Conservation (phyloP, 2,797 vertebrate species). For the Novumbra hubbsi region DNA sequence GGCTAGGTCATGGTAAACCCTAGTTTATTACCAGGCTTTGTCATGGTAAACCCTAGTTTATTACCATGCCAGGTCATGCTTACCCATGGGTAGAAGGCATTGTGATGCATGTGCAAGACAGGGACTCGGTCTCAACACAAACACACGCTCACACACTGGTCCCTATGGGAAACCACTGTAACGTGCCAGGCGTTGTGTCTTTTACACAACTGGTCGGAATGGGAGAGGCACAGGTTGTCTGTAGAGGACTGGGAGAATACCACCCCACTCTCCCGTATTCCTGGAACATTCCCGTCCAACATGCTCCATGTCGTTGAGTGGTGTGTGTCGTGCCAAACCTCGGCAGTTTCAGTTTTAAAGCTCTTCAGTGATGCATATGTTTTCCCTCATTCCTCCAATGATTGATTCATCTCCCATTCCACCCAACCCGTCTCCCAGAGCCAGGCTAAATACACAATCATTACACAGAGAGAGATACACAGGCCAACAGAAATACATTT, state of each 20-base stretch:
- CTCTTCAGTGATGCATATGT: constrained; percentile 17
- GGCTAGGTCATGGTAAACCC: too few relatives aligned
- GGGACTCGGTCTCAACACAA: neutral
- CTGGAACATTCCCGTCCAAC: constrained; percentile 37
- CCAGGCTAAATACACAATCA: constrained; percentile 2
- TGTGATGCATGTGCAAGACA: constrained; percentile 49
- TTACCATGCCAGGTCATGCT: neutral
- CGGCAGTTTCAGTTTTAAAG: constrained; percentile 17
- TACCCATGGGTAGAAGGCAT: too few relatives aligned
- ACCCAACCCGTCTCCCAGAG: neutral
- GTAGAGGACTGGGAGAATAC: too few relatives aligned
- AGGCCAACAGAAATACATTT: constrained; percentile 29
- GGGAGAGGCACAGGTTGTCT: constrained; percentile 28
- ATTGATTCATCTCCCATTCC: neutral
- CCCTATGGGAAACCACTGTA: constrained; percentile 75
- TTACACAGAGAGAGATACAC: neutral
- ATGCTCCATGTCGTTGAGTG: constrained; percentile 7
- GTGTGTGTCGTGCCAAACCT: neutral
- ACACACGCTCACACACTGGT: constrained; percentile 25
- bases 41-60: neutral
- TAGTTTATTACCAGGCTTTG: too few relatives aligned
- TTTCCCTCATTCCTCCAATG: constrained; percentile 12
- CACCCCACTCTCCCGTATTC: constrained; percentile 28
- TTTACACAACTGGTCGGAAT: constrained; percentile 71
- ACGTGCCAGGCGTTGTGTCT: constrained; percentile 76